Percentiles rank a stretch among this genome's conserved stretches.
Evolutionary conservation across 2,888 invertebrate species (phyloP).

Genomic region (Pilophorus perplexus): DNA sequence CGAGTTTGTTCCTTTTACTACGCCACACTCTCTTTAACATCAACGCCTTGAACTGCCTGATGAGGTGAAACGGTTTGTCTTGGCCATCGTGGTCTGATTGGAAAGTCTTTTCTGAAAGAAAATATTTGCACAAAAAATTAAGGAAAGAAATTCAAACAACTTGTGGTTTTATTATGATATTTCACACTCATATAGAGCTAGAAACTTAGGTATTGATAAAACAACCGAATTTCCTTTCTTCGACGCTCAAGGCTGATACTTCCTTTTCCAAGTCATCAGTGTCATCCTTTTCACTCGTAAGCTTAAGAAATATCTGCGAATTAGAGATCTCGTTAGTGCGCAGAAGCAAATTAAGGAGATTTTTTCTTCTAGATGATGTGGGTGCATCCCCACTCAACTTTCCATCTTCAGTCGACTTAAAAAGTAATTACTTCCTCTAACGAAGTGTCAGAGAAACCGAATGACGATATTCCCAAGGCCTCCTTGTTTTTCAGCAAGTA

Average conservation of each 20-base stretch:
- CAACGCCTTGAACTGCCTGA: slow-evolving; percentile 54
- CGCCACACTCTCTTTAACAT: slow-evolving; percentile 56
- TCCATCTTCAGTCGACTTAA: background rate
- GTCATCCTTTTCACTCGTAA: slow-evolving; percentile 51
- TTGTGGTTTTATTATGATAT: background rate
- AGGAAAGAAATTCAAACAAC: background rate
- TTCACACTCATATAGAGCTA: too few species aligned
- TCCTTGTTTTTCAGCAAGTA: slow-evolving; percentile 52
- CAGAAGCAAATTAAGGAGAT: too few species aligned
- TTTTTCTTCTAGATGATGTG: too few species aligned
- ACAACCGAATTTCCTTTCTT: slow-evolving; percentile 20
- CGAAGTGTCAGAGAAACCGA: slow-evolving; percentile 60
- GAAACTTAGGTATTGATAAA: too few species aligned
- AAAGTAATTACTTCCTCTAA: slow-evolving; percentile 57
- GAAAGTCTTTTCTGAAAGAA: slow-evolving; percentile 51
- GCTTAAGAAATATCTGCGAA: slow-evolving; percentile 52
- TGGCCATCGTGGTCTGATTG: background rate
- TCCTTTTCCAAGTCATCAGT: background rate
- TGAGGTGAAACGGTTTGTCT: background rate
- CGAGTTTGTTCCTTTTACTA: slow-evolving; percentile 56
- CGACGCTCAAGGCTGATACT: slow-evolving; percentile 5
- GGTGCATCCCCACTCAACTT: background rate
- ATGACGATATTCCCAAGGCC: slow-evolving; percentile 55
- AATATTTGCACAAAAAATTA: slow-evolving; percentile 52
- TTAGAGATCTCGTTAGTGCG: too few species aligned